Percentiles rank a stretch among this genome's conserved stretches.
Evolutionary conservation across 2,113 vertebrate species (phyloP).

Genomic region (Ammodramus savannarum): DNA sequence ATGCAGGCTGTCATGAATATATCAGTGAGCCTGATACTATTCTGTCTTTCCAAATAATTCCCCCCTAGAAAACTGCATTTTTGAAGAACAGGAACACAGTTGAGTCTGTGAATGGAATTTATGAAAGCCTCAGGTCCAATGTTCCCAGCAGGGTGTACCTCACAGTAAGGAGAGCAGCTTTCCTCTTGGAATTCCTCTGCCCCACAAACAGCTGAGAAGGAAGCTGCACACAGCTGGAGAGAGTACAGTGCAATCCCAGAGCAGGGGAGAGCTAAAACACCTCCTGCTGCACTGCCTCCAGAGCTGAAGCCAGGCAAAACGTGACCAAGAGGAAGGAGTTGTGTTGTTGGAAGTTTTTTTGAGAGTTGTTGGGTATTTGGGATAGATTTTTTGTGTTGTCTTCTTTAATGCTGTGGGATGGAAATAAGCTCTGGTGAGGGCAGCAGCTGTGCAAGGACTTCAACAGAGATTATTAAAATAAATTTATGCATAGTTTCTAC

Average conservation of each 20-base stretch:
- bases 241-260: fast-evolving
- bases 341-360: neutral
- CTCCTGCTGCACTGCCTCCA: neutral
- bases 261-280: neutral
- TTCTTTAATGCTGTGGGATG: neutral
- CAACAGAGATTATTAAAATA: neutral
- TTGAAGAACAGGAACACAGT: neutral
- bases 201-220: neutral
- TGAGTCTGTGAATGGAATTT: neutral
- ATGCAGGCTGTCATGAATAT: neutral
- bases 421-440: neutral
- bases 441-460: neutral
- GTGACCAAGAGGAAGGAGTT: fast-evolving
- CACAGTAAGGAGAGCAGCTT: neutral
- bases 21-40: neutral
- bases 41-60: neutral
- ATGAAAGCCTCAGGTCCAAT: neutral
- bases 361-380: neutral
- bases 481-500: neutral
- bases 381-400: too few relatives aligned
- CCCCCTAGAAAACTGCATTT: neutral
- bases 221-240: fast-evolving
- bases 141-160: neutral
- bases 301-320: neutral
- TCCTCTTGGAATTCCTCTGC: neutral